These are phyloP conservation scores for Acrobasis repandana DNA, from an alignment of 2,888 invertebrate species.

Conservation along the genomic window DNA sequence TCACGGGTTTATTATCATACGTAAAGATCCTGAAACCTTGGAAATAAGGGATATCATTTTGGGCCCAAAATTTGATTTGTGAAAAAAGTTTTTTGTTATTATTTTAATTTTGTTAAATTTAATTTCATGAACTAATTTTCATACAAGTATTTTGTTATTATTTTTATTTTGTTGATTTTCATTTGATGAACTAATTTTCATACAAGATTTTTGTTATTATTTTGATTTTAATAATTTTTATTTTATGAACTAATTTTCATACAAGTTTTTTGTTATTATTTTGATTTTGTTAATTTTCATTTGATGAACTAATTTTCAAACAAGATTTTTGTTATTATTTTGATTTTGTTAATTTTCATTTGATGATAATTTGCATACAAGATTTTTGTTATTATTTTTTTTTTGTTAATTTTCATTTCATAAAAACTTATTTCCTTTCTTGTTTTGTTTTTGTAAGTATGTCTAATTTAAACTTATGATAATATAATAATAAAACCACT, in stretches of 20 bases:
- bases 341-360: slow-evolving; percentile 22
- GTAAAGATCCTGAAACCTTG: slow-evolving; percentile 52
- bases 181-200: too few relatives aligned
- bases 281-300: slow-evolving; percentile 22
- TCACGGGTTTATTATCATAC: slow-evolving; percentile 55
- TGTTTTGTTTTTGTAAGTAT: slow-evolving; percentile 25
- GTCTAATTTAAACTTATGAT: not conserved
- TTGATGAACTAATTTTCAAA: not conserved
- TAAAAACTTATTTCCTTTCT: slow-evolving; percentile 26
- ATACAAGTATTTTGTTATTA: too few relatives aligned
- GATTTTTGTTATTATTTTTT: too few relatives aligned
- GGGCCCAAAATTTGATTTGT: slow-evolving; percentile 48
- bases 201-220: slow-evolving; percentile 24
- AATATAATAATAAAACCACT: slow-evolving; percentile 44
- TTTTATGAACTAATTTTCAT: too few relatives aligned
- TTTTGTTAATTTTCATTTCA: slow-evolving; percentile 25
- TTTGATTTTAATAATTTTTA: slow-evolving; percentile 22
- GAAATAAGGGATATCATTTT: slow-evolving; percentile 56
- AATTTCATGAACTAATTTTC: not conserved
- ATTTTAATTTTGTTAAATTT: slow-evolving; percentile 22
- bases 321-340: slow-evolving; percentile 23
- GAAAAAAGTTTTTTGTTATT: slow-evolving; percentile 23
- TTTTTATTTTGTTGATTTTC: slow-evolving; percentile 22
- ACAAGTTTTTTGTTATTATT: too few relatives aligned
- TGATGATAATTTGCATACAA: too few relatives aligned